Percentiles rank a stretch among this genome's conserved stretches.
Conservation (phyloP, 2,888 invertebrate genomes). For the Hirtodrosophila alboralis region DNA sequence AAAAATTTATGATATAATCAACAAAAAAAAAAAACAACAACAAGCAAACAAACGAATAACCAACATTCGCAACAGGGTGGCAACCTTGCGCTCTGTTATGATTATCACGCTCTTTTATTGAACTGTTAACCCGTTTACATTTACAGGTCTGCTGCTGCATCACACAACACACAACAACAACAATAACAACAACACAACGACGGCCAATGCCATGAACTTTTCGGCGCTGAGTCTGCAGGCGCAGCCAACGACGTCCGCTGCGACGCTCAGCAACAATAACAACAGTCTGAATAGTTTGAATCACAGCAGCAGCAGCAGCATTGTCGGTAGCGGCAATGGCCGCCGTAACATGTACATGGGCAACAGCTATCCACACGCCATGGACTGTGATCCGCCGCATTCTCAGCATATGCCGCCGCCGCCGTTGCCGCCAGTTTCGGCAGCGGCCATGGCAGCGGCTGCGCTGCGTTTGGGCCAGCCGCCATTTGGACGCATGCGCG, state of each 20-base stretch:
- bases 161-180: constrained; percentile 67
- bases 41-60: constrained; percentile 6
- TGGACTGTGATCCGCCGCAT: constrained; percentile 91
- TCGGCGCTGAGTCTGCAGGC: constrained; percentile 65
- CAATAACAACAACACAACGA: constrained; percentile 46
- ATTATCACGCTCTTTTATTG: constrained; percentile 4
- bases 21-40: constrained; percentile 52
- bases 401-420: constrained; percentile 76
- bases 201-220: constrained; percentile 71
- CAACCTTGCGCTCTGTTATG: constrained; percentile 1
- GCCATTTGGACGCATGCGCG: constrained; percentile 56
- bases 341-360: constrained; percentile 53
- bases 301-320: constrained; percentile 49
- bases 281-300: constrained; percentile 77
- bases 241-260: constrained; percentile 31
- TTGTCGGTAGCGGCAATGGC: constrained; percentile 53
- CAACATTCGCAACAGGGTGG: constrained; percentile 1
- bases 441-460: constrained; percentile 35
- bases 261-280: constrained; percentile 42
- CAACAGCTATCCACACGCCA: constrained; percentile 85
- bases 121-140: constrained; percentile 24
- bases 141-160: constrained; percentile 80
- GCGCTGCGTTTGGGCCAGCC: constrained; percentile 39
- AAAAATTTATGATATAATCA: constrained; percentile 82
- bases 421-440: constrained; percentile 51